Evolutionary conservation across 2,888 invertebrate species (phyloP), one percentile per base, ranked within the genome.

Genomic region (Galeruca laticollis): DNA sequence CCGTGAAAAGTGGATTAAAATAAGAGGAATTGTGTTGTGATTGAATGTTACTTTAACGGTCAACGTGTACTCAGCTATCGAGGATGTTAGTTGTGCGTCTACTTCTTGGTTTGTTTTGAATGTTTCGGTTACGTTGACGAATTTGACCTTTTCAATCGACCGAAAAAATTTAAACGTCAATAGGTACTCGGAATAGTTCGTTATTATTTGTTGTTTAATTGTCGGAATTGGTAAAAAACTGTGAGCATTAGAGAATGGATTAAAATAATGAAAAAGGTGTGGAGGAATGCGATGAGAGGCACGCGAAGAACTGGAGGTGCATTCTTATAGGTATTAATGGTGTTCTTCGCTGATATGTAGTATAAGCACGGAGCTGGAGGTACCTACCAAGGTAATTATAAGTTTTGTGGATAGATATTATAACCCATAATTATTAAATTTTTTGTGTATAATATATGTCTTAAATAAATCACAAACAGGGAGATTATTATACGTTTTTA

Each of bases 351-450:
- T 61, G 68, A 68, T 63, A 71, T 71, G 71, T 71, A 71, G 71
- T 68, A 64, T 56, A 52, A 60, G 63, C 68, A 63, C 60, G 47
- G 71, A 63, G 68, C 59, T 71, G 47, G 68, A 71, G 64, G 60
- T 71, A 71, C 71, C 71, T 64, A 71, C 71, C 71, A 51, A 71
- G 71, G 71, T 71, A 71, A 66, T 59, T 57, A 59, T 37, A 60
- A n/a, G 66, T 60, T 66, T 60, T 65, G 5, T 40, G 59, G 21
- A 15, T 51, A 21, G 35, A 51, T 51, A 51, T 59, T 66, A 33
- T 66, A 51, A n/a, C 2, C 49, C 51, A 56, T 66, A 49, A 51
- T 59, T 37, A 65, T 54, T 13, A 6, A 56, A 56, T n/a, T 56
- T 56, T 56, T 56, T 8, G n/a, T 33, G n/a, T 56, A 33, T 15